phyloP scores from a whole-genome alignment of 2,888 invertebrate genomes.

The Harpagoxenus sublaevis region DNA sequence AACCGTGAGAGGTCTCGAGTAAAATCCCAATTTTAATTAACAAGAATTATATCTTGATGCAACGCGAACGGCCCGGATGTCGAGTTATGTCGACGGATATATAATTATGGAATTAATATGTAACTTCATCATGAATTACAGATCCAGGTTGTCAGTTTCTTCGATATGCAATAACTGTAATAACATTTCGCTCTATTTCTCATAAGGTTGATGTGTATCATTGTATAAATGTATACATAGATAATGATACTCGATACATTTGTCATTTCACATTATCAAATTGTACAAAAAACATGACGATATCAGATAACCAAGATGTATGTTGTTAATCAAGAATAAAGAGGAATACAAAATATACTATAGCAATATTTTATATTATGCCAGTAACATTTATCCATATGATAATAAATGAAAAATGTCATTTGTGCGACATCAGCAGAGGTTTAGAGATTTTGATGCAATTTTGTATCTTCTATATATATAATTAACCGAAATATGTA shows the following conservation, averaged over 20 bases:
- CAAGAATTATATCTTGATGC: neutral
- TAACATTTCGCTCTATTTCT: neutral
- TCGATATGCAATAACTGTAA: neutral
- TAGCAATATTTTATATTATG: neutral
- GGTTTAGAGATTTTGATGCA: neutral
- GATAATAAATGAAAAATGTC: conserved; percentile 18
- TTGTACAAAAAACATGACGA: neutral
- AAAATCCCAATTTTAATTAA: neutral
- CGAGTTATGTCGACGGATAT: neutral
- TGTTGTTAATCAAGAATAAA: conserved; percentile 20
- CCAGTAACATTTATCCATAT: conserved; percentile 5
- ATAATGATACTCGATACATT: neutral
- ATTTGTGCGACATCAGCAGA: neutral
- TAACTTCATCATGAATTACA: neutral
- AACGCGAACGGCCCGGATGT: neutral
- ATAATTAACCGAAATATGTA: conserved; percentile 23
- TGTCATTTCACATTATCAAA: neutral
- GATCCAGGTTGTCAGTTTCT: neutral
- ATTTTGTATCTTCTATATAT: neutral
- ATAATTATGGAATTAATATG: conserved; percentile 8
- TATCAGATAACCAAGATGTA: conserved; percentile 7
- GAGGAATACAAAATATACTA: neutral
- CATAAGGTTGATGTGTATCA: neutral
- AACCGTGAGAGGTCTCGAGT: neutral
- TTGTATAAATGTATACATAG: neutral